Conservation (phyloP, 2,888 invertebrate genomes). For the Hyposoter didymator region DNA sequence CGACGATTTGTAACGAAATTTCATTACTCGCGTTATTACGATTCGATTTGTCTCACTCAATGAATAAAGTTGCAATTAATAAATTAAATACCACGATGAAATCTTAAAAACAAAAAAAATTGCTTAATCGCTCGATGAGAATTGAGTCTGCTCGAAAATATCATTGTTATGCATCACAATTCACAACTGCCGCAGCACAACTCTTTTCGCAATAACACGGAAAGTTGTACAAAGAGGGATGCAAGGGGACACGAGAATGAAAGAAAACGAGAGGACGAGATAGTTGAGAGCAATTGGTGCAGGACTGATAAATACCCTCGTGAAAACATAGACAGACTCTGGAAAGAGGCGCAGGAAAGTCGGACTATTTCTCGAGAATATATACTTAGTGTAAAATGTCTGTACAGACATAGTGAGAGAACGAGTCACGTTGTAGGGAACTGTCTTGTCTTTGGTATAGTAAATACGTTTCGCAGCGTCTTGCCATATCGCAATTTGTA, state of each 20-base stretch:
- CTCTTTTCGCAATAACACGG: slow-evolving; percentile 42
- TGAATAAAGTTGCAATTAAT: slow-evolving; percentile 14
- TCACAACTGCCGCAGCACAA: slow-evolving; percentile 39
- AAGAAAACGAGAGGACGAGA: too few relatives aligned
- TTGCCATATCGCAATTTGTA: slow-evolving; percentile 18
- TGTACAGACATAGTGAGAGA: neutral
- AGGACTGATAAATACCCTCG: slow-evolving; percentile 11
- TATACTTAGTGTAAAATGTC: neutral
- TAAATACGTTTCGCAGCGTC: slow-evolving; percentile 11
- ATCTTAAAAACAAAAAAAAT: neutral
- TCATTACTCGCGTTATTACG: too few relatives aligned
- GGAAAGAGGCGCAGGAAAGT: neutral
- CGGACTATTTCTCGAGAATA: neutral
- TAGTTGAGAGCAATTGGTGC: neutral
- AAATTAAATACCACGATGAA: slow-evolving; percentile 23
- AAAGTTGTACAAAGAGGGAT: slow-evolving; percentile 42
- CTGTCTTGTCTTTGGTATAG: neutral
- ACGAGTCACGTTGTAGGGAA: neutral
- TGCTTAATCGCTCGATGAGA: slow-evolving; percentile 2
- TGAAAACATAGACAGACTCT: slow-evolving; percentile 13
- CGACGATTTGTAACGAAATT: too few relatives aligned
- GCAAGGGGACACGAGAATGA: slow-evolving; percentile 6
- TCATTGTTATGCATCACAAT: slow-evolving; percentile 52
- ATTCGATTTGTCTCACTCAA: slow-evolving; percentile 7
- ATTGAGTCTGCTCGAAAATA: slow-evolving; percentile 7